Percentiles rank a stretch among this genome's conserved stretches.
These are phyloP conservation scores for Pterostichus madidus DNA, from an alignment of 2,888 invertebrate genomes.

Conservation along the genomic window DNA sequence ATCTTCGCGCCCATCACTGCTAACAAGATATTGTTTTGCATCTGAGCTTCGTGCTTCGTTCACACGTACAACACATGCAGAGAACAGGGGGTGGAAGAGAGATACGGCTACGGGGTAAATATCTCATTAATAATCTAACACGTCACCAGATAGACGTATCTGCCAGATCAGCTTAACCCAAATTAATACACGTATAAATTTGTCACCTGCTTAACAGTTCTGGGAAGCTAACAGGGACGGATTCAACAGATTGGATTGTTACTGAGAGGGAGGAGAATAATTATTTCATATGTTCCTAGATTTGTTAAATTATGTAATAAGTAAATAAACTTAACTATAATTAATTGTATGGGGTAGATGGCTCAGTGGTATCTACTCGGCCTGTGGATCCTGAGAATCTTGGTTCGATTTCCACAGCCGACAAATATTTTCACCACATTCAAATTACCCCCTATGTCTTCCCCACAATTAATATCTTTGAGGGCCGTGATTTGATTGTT, in stretches of 20 bases:
- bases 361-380: too few relatives aligned
- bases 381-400: too few relatives aligned
- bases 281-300: neutral
- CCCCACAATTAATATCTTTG: too few relatives aligned
- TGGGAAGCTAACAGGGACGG: neutral
- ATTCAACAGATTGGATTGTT: constrained; percentile 11
- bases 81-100: neutral
- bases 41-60: constrained; percentile 18
- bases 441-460: too few relatives aligned
- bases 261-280: neutral
- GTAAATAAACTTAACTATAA: too few relatives aligned
- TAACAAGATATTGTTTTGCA: constrained; percentile 46
- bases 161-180: constrained; percentile 32
- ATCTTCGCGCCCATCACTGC: constrained; percentile 10
- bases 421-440: too few relatives aligned
- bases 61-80: neutral
- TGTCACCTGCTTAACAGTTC: constrained; percentile 33
- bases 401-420: too few relatives aligned
- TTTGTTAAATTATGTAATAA: too few relatives aligned
- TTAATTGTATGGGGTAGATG: too few relatives aligned
- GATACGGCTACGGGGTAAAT: constrained; percentile 32
- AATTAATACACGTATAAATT: constrained; percentile 44
- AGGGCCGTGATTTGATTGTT: too few relatives aligned
- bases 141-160: constrained; percentile 42
- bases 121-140: constrained; percentile 38